Conservation (phyloP, 2,888 invertebrate species). For the Lithophane semibrunnea region DNA sequence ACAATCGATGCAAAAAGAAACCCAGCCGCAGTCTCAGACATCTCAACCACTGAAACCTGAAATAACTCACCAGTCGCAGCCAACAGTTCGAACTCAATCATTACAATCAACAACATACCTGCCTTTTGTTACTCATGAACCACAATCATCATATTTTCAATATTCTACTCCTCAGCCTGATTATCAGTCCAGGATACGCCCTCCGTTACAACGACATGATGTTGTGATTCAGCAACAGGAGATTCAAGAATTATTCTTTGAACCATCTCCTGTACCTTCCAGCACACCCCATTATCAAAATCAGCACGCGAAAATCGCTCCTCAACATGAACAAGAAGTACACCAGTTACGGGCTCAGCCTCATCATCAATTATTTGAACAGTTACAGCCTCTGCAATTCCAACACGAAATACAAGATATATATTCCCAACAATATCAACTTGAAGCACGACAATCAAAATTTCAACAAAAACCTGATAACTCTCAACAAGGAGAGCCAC, state of each 20-base stretch:
- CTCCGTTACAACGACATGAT: constrained; percentile 34
- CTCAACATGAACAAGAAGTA: constrained; percentile 16
- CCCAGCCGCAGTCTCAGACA: constrained; percentile 12
- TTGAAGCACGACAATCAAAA: constrained; percentile 17
- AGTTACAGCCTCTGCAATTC: constrained; percentile 19
- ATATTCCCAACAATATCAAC: constrained; percentile 39
- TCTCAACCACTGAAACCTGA: constrained; percentile 21
- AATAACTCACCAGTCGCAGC: constrained; percentile 19
- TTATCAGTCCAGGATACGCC: constrained; percentile 9
- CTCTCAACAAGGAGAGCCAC: constrained; percentile 5
- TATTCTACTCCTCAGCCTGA: constrained; percentile 37
- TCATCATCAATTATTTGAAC: constrained; percentile 36
- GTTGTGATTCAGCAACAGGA: constrained; percentile 56
- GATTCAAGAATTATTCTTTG: constrained; percentile 50
- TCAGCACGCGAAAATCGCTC: background rate
- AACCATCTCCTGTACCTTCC: constrained; percentile 16
- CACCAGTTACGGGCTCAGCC: constrained; percentile 24
- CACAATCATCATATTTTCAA: constrained; percentile 23
- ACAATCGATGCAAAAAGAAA: constrained; percentile 20
- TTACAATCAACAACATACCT: constrained; percentile 43
- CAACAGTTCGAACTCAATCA: constrained; percentile 13
- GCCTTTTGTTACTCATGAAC: constrained; percentile 21
- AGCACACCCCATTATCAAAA: constrained; percentile 9
- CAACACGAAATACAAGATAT: constrained; percentile 31
- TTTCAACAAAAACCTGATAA: constrained; percentile 1